phyloP scores from a whole-genome alignment of 2,888 invertebrate genomes.

The Ceriagrion tenellum region DNA sequence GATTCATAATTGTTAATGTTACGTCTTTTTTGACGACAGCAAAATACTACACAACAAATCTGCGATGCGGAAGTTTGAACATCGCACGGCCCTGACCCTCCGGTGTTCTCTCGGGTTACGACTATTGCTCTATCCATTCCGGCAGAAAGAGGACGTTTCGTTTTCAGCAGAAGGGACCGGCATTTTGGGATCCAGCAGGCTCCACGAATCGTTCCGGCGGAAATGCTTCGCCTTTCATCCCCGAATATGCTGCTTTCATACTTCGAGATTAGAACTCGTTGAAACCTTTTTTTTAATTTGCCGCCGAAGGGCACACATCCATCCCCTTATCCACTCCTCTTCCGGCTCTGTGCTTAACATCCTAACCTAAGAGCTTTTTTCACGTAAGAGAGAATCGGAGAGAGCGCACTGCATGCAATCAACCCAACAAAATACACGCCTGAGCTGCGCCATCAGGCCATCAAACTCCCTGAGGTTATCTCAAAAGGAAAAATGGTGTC shows the following conservation, averaged over 20 bases:
- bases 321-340: background rate
- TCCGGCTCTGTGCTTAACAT: background rate
- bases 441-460: too few relatives aligned
- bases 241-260: background rate
- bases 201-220: background rate
- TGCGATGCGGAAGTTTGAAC: background rate
- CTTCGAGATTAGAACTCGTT: too few relatives aligned
- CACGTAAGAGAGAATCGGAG: too few relatives aligned
- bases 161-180: background rate
- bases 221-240: background rate
- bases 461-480: background rate
- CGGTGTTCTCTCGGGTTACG: background rate
- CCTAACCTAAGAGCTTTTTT: background rate
- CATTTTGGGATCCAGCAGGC: background rate
- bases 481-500: background rate
- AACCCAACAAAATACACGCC: too few relatives aligned
- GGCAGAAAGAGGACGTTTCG: background rate
- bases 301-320: background rate
- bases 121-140: background rate
- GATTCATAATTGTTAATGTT: too few relatives aligned
- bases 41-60: too few relatives aligned
- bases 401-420: too few relatives aligned
- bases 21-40: too few relatives aligned
- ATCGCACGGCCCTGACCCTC: background rate
- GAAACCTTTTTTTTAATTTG: background rate